Evolutionary conservation across 53 echinoderm and acorn worm species (phyloP).

Genomic region (Paracentrotus lividus): DNA sequence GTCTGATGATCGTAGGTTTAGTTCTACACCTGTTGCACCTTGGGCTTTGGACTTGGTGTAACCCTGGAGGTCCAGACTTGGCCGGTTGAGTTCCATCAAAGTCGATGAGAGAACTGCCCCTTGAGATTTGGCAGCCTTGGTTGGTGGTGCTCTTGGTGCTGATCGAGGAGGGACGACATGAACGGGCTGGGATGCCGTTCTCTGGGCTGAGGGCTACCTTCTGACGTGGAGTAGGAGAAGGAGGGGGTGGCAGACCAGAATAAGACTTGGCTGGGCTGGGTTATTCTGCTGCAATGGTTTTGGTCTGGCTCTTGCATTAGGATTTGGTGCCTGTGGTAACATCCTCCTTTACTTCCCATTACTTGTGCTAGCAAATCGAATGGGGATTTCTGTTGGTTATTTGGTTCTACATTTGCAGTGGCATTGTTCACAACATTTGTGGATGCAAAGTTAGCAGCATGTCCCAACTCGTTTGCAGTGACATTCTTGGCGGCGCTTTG

Average conservation of each 20-base stretch:
- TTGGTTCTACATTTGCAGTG: background rate
- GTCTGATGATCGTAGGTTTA: conserved; percentile 66
- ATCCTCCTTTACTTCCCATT: conserved; percentile 58
- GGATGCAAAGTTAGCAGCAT: conserved; percentile 51
- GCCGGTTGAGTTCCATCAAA: background rate
- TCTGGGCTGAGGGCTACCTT: conserved; percentile 39
- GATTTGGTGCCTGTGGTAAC: conserved; percentile 63
- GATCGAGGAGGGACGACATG: conserved; percentile 17
- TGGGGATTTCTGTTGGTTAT: conserved; percentile 29
- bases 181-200: background rate
- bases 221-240: conserved; percentile 53
- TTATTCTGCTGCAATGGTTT: conserved; percentile 56
- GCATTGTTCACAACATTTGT: conserved; percentile 52
- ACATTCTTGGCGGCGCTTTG: conserved; percentile 78
- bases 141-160: conserved; percentile 42
- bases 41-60: conserved; percentile 56
- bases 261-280: background rate
- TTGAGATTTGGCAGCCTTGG: background rate
- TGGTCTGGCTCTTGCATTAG: conserved; percentile 83
- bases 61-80: conserved; percentile 62
- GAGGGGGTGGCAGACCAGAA: conserved; percentile 58
- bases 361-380: conserved; percentile 41
- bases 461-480: conserved; percentile 75
- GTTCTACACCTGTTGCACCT: background rate
- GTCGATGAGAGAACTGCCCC: conserved; percentile 56